A percentile compares a stretch with the other conserved stretches of the same genome.
phyloP scores from a whole-genome alignment of 2,113 vertebrate species.

The Forbesichthys agassizii region DNA sequence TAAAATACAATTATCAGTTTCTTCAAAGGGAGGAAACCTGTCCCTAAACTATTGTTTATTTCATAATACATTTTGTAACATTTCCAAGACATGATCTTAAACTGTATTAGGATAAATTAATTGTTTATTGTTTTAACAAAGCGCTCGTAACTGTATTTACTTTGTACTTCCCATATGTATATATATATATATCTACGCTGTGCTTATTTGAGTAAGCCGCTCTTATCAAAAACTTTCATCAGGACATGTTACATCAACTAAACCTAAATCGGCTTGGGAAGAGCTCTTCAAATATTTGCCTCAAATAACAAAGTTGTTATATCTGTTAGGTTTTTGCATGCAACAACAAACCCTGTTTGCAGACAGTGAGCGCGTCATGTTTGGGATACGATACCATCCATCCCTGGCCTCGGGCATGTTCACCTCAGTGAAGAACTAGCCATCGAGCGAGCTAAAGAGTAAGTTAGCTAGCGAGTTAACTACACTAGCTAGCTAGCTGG shows the following conservation, averaged over 20 bases:
- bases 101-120: not conserved
- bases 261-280: not conserved
- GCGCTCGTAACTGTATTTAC: not conserved
- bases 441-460: too few relatives aligned
- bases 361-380: slow-evolving; percentile 18
- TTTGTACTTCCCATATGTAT: not conserved
- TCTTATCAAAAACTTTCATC: slow-evolving; percentile 13
- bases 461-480: too few relatives aligned
- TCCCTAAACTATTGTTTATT: too few relatives aligned
- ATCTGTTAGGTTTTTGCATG: slow-evolving; percentile 31
- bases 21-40: too few relatives aligned
- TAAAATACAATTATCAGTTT: too few relatives aligned
- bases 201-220: not conserved
- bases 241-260: not conserved
- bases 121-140: slow-evolving; percentile 1
- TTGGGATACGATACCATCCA: slow-evolving; percentile 23
- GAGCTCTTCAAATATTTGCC: slow-evolving; percentile 34
- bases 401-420: slow-evolving; percentile 52
- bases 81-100: too few relatives aligned
- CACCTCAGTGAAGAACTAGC: slow-evolving; percentile 41
- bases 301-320: slow-evolving; percentile 6
- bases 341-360: slow-evolving; percentile 24
- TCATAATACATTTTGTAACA: too few relatives aligned
- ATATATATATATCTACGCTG: slow-evolving; percentile 5
- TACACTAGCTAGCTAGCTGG: not conserved